phyloP scores from a whole-genome alignment of 1,140 invertebrate genomes.

The Tribolium castaneum region DNA sequence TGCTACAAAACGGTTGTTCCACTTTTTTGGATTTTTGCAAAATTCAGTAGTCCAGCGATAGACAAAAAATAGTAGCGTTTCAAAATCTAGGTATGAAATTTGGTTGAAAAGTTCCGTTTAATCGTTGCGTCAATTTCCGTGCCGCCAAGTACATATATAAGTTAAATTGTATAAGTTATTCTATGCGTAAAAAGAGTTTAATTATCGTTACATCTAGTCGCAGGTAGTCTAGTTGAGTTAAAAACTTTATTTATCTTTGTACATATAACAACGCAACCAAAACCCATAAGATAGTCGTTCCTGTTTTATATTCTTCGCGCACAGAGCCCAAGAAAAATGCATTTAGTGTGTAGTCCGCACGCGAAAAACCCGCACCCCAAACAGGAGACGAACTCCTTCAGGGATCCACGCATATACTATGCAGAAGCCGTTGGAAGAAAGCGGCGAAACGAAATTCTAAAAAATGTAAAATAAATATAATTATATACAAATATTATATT shows the following conservation, averaged over 20 bases:
- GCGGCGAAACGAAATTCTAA: constrained; percentile 64
- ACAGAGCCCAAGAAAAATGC: constrained; percentile 45
- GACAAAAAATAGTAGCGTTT: no score
- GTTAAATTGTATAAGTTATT: constrained; percentile 7
- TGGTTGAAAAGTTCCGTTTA: background rate
- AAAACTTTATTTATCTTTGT: background rate
- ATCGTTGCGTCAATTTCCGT: background rate
- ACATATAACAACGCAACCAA: background rate
- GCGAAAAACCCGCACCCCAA: constrained; percentile 47
- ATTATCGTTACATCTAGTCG: constrained; percentile 49
- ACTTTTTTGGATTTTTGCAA: no score
- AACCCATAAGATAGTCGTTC: constrained; percentile 55
- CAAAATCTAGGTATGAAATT: no score
- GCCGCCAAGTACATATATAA: background rate
- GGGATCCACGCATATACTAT: constrained; percentile 52
- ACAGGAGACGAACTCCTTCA: constrained; percentile 42
- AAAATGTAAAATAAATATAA: constrained; percentile 62
- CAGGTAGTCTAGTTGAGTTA: constrained; percentile 45
- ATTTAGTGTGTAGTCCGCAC: constrained; percentile 56
- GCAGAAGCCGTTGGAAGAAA: constrained; percentile 48
- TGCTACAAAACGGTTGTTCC: no score
- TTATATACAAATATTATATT: constrained; percentile 51
- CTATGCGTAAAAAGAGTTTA: constrained; percentile 41
- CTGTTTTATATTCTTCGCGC: constrained; percentile 59
- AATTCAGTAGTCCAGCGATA: no score